Conservation (phyloP, 2,888 invertebrate species). For the Temnothorax rugatulus region DNA sequence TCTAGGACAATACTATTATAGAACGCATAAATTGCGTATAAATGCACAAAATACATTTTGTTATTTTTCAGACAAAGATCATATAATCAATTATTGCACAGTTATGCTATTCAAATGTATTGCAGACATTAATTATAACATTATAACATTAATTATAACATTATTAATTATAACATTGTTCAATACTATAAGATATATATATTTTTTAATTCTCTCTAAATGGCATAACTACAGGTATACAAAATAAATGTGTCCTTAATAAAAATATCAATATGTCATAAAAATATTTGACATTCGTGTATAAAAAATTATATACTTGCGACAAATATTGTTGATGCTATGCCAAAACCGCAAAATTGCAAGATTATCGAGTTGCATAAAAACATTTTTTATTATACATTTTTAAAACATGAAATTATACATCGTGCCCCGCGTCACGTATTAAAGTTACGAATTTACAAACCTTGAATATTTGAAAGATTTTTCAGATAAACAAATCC, state of each 20-base stretch:
- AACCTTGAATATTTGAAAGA: background rate
- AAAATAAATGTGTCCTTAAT: slow-evolving; percentile 31
- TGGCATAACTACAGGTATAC: background rate
- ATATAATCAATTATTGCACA: slow-evolving; percentile 19
- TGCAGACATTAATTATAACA: background rate
- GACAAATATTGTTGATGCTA: background rate
- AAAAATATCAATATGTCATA: slow-evolving; percentile 29
- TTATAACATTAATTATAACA: too few relatives aligned
- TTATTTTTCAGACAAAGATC: background rate
- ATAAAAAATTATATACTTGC: slow-evolving; percentile 18
- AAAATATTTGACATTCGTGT: background rate
- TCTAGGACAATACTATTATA: slow-evolving; percentile 21
- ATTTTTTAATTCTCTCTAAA: slow-evolving; percentile 16
- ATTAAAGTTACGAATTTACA: background rate
- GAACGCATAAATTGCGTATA: background rate
- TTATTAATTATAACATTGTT: background rate
- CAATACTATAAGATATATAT: background rate
- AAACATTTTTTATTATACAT: background rate
- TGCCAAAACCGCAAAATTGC: background rate
- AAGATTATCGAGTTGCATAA: background rate
- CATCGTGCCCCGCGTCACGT: background rate
- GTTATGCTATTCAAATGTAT: background rate
- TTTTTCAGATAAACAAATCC: background rate
- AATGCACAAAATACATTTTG: slow-evolving; percentile 1
- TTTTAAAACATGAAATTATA: background rate